Evolutionary conservation across 2,797 vertebrate species (phyloP), one percentile per base, ranked within the genome.

Genomic region (Darevskia mixta): DNA sequence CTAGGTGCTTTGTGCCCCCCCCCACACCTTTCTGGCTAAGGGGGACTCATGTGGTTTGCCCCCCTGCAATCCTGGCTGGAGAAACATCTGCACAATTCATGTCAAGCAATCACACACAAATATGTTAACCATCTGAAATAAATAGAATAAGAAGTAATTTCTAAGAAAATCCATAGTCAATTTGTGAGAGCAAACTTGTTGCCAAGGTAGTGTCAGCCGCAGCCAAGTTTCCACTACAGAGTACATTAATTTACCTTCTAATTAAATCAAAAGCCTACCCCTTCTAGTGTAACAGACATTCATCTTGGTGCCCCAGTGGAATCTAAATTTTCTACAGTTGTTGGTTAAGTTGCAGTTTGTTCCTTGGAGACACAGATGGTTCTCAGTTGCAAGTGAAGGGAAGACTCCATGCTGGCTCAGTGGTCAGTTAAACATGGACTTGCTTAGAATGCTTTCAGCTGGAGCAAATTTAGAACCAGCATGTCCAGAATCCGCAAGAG

Each of bases 231-330:
- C 71, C 61, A 18, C 58, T 66, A 85, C 20, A 81, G 67, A 80
- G 29, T 76, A 81, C 77, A 80, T 81, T 45, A 41, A 86, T 76
- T 86, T 86, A 86, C 78, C 43, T 89, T 85, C 41, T 89, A 89
- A 89, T 89, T 89, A 89, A 89, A 89, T 89, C 72, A 89, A 55
- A 85, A 66, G 10, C n/a, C 61, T 89, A 89, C 71, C 61, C 35
- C 83, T 86, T 86, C 79, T 86, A 81, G 58, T 85, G 83, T 76
- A 86, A 81, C 83, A 69, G 79, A 58, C 83, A 89, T 75, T 81
- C 58, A 81, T 89, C 83, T 81, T 38, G 41, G 35, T 41, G 79
- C 82, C 81, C 45, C 29, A 69, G 72, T 82, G 83, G 64, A 82
- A 89, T 86, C 71, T 86, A 86, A 69, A 89, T 82, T 86, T 86